A percentile compares a stretch with the other conserved stretches of the same genome.
These are phyloP conservation scores for Drosophila suboccidentalis DNA, from an alignment of 2,888 invertebrate genomes.

Conservation along the genomic window DNA sequence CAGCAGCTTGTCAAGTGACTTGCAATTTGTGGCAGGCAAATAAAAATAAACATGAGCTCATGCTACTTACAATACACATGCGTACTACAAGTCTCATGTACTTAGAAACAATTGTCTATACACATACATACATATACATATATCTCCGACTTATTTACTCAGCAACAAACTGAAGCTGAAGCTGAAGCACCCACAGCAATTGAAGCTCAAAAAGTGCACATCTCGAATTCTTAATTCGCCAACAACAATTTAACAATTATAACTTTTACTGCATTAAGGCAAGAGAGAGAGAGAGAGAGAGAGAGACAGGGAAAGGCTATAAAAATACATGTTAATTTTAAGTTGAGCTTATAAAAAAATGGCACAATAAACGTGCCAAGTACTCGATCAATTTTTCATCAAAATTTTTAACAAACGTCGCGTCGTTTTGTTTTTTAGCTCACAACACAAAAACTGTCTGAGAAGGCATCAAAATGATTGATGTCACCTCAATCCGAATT, in stretches of 20 bases:
- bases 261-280: conserved; percentile 20
- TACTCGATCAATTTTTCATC: conserved; percentile 37
- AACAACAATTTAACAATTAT: conserved; percentile 29
- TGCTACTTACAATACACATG: conserved; percentile 73
- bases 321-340: conserved; percentile 26
- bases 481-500: conserved; percentile 43
- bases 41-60: conserved; percentile 84
- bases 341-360: conserved; percentile 22
- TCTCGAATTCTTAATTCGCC: conserved; percentile 55
- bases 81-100: conserved; percentile 54
- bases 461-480: conserved; percentile 46
- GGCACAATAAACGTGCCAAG: conserved; percentile 19
- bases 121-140: conserved; percentile 7
- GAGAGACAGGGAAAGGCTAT: not conserved
- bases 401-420: conserved; percentile 27
- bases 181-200: conserved; percentile 74
- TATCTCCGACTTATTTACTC: conserved; percentile 16
- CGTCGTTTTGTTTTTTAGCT: conserved; percentile 23
- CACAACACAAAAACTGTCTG: conserved; percentile 16
- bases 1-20: conserved; percentile 85
- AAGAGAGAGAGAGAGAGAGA: not conserved
- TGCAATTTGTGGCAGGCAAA: conserved; percentile 81
- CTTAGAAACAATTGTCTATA: conserved; percentile 53
- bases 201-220: conserved; percentile 44
- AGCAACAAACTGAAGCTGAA: conserved; percentile 42